These are phyloP conservation scores for Caradrina clavipalpis DNA, from an alignment of 2,888 invertebrate species.

Conservation along the genomic window DNA sequence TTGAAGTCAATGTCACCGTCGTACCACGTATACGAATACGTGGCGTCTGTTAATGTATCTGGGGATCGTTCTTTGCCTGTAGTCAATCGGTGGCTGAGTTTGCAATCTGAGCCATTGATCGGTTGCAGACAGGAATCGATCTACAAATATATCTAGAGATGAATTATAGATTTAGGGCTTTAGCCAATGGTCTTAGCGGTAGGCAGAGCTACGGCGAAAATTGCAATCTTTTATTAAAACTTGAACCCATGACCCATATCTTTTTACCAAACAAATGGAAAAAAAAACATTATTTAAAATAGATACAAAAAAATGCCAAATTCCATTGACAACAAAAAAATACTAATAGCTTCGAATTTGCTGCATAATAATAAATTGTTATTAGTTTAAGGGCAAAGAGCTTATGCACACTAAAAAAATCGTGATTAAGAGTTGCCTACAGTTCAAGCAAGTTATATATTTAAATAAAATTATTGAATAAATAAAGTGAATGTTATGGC, in stretches of 20 bases:
- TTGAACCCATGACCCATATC: not conserved
- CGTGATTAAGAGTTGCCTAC: conserved; percentile 4
- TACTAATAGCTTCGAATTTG: conserved; percentile 8
- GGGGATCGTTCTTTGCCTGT: too few species aligned
- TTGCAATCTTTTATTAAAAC: conserved; percentile 11
- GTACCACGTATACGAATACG: too few species aligned
- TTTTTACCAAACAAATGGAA: not conserved
- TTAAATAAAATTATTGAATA: not conserved
- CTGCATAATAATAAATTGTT: conserved; percentile 6
- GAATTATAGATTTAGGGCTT: too few species aligned
- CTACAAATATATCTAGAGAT: too few species aligned
- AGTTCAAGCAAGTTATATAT: not conserved
- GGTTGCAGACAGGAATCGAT: too few species aligned
- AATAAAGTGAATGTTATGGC: not conserved
- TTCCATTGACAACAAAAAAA: conserved; percentile 2
- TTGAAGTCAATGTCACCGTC: too few species aligned
- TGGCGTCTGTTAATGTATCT: not conserved
- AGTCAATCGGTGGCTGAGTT: too few species aligned
- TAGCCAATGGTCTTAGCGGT: not conserved
- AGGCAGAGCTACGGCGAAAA: not conserved
- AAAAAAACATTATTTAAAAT: conserved; percentile 3
- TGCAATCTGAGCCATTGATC: too few species aligned
- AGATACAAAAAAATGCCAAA: conserved; percentile 1
- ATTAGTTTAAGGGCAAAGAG: not conserved
- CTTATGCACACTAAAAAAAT: not conserved